Conservation (phyloP, 1,140 invertebrate species). For the Zaprionus vittiger region DNA sequence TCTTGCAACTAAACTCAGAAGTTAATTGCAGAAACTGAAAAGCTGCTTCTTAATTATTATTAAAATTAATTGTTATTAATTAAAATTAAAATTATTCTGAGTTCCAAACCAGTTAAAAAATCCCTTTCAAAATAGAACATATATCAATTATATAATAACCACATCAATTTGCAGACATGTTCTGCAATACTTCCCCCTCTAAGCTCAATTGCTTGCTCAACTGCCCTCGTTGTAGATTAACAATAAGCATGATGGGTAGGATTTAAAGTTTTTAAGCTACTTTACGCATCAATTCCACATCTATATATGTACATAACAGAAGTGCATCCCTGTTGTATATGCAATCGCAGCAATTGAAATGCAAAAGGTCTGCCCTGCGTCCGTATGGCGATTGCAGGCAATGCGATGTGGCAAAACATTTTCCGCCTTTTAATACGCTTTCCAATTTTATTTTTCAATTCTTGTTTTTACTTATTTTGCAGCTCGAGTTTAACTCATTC, state of each 20-base stretch:
- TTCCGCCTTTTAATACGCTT: slow-evolving; percentile 64
- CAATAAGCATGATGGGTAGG: slow-evolving; percentile 9
- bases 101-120: too few species aligned
- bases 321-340: slow-evolving; percentile 7
- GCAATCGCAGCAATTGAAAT: slow-evolving; percentile 40
- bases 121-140: too few species aligned
- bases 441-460: slow-evolving; percentile 34
- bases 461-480: slow-evolving; percentile 22
- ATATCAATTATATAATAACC: too few species aligned
- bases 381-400: slow-evolving; percentile 33
- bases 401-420: slow-evolving; percentile 58
- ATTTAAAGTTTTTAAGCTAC: slow-evolving; percentile 35
- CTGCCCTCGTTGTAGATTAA: neutral
- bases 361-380: slow-evolving; percentile 3
- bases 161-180: neutral
- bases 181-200: neutral
- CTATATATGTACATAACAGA: neutral
- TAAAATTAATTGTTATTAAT: too few species aligned
- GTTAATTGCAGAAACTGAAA: too few species aligned
- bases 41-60: too few species aligned
- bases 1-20: too few species aligned
- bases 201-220: neutral
- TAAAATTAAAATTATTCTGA: too few species aligned
- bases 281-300: neutral
- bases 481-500: slow-evolving; percentile 52